A percentile compares a stretch with the other conserved stretches of the same genome.
Evolutionary conservation across 2,888 invertebrate genomes (phyloP).

Genomic region (Ennomos quercinarius): DNA sequence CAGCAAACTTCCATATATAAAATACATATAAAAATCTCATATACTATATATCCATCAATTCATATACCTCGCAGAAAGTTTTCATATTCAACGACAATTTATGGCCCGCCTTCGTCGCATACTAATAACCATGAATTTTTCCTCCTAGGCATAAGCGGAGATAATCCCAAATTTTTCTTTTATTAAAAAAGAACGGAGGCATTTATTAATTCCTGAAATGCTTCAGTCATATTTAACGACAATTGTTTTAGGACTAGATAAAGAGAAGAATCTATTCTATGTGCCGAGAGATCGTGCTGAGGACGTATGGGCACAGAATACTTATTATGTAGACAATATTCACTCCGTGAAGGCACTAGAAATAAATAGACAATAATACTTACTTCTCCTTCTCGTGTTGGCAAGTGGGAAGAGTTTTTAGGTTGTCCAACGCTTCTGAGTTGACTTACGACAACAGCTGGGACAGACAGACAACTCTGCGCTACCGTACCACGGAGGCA

Average conservation of each 20-base stretch:
- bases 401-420: no score
- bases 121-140: slow-evolving; percentile 25
- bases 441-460: no score
- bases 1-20: no score
- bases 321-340: no score
- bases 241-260: no score
- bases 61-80: slow-evolving; percentile 16
- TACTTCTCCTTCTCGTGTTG: no score
- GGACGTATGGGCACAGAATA: no score
- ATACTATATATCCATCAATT: slow-evolving; percentile 13
- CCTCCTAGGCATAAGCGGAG: slow-evolving; percentile 4
- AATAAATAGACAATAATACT: no score
- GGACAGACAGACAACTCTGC: no score
- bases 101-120: slow-evolving; percentile 30
- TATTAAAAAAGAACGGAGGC: slow-evolving; percentile 17
- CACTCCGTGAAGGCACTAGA: no score
- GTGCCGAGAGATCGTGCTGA: neutral
- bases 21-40: slow-evolving; percentile 17
- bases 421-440: no score
- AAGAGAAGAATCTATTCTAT: neutral
- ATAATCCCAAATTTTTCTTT: slow-evolving; percentile 14
- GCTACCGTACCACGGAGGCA: no score
- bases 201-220: neutral
- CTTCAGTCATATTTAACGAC: neutral
- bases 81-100: slow-evolving; percentile 30